phyloP scores from a whole-genome alignment of 2,113 vertebrate species.

The Scomber scombrus region DNA sequence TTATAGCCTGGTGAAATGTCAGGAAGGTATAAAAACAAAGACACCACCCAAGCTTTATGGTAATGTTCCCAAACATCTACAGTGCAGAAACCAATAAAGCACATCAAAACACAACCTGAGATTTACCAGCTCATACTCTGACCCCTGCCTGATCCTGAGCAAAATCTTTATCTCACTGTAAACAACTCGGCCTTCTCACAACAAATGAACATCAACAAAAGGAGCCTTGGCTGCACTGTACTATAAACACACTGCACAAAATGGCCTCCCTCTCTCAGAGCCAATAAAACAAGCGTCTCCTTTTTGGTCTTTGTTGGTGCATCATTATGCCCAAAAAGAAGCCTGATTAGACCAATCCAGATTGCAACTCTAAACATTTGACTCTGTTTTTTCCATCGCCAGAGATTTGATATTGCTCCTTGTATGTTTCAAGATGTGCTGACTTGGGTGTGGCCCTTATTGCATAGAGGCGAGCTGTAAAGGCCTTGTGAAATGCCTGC shows the following conservation, averaged over 20 bases:
- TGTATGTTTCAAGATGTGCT: neutral
- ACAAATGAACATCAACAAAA: conserved; percentile 65
- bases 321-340: conserved; percentile 11
- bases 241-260: conserved; percentile 60
- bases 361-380: conserved; percentile 25
- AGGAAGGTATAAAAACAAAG: too few relatives aligned
- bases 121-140: conserved; percentile 26
- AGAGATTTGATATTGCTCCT: neutral
- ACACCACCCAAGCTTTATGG: neutral
- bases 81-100: conserved; percentile 4
- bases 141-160: conserved; percentile 32
- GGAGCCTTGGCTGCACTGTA: conserved; percentile 39
- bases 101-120: conserved; percentile 32
- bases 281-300: conserved; percentile 32
- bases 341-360: conserved; percentile 9
- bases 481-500: conserved; percentile 17
- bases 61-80: conserved; percentile 29
- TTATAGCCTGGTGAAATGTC: too few relatives aligned
- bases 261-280: conserved; percentile 49
- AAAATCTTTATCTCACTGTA: conserved; percentile 59
- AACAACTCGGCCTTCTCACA: conserved; percentile 60
- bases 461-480: neutral
- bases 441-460: neutral
- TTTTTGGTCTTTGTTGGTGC: neutral
- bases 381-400: neutral